These are phyloP conservation scores for Pluvialis apricaria DNA, from an alignment of 2,113 vertebrate genomes.

Conservation along the genomic window DNA sequence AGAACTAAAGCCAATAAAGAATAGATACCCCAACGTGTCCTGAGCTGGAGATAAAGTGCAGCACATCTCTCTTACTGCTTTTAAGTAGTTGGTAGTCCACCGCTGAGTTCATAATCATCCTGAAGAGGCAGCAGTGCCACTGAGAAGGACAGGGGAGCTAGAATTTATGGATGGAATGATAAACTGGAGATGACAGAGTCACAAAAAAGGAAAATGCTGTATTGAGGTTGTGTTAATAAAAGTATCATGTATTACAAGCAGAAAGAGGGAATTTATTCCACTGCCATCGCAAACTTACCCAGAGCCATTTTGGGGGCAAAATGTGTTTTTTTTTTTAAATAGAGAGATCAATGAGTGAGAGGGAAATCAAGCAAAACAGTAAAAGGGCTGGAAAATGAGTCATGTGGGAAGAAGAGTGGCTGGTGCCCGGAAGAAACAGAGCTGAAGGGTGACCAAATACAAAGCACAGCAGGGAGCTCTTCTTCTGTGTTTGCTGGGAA, in stretches of 20 bases:
- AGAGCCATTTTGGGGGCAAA: neutral
- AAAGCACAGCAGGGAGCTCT: neutral
- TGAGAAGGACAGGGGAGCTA: neutral
- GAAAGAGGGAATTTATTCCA: neutral
- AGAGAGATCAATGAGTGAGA: neutral
- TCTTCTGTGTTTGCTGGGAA: neutral
- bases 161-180: neutral
- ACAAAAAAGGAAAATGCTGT: neutral
- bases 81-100: constrained; percentile 14
- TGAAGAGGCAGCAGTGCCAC: neutral
- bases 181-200: neutral
- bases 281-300: neutral
- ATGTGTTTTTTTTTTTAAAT: neutral
- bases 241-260: neutral
- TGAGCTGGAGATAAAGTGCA: neutral
- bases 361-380: neutral
- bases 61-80: neutral
- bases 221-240: neutral
- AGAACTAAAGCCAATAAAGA: constrained; percentile 14
- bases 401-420: neutral
- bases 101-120: neutral
- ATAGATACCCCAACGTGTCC: neutral
- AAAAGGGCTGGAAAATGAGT: neutral
- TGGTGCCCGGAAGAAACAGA: neutral
- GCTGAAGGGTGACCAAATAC: neutral